Evolutionary conservation across 2,797 vertebrate species (phyloP).

Genomic region (Dendrocincla fuliginosa): DNA sequence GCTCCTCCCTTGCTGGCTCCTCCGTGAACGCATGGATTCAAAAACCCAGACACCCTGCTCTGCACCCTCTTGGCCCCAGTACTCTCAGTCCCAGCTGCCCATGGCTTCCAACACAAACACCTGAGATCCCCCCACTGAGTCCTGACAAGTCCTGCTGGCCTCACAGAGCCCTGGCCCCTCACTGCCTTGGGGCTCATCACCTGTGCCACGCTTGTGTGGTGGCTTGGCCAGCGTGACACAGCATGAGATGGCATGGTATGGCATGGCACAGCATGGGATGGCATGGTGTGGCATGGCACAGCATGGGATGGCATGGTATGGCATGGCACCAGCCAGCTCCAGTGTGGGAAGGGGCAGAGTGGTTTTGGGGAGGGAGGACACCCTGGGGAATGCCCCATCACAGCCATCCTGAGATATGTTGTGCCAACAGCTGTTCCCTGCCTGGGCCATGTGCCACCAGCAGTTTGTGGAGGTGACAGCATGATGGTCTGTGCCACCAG

Average conservation of each 20-base stretch:
- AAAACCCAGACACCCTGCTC: neutral
- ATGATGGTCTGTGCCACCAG: neutral
- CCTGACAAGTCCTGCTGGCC: accelerated
- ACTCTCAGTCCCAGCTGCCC: accelerated
- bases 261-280: neutral
- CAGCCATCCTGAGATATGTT: neutral
- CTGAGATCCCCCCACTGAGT: neutral
- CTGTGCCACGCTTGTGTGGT: too few relatives aligned
- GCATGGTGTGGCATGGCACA: neutral
- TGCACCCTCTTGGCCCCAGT: accelerated
- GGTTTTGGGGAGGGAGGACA: neutral
- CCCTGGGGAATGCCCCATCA: neutral
- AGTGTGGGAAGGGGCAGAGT: neutral
- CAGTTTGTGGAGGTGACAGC: neutral
- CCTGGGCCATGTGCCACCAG: neutral
- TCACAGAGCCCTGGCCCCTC: neutral
- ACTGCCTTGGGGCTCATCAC: accelerated
- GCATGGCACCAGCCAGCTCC: neutral
- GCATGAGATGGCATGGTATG: too few relatives aligned
- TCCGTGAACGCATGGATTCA: neutral
- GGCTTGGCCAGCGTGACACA: neutral
- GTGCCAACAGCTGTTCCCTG: neutral
- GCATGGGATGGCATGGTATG: too few relatives aligned
- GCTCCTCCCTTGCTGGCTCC: neutral
- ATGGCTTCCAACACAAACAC: neutral